Conservation (phyloP, 2,888 invertebrate genomes). For the Lasius fuliginosus region DNA sequence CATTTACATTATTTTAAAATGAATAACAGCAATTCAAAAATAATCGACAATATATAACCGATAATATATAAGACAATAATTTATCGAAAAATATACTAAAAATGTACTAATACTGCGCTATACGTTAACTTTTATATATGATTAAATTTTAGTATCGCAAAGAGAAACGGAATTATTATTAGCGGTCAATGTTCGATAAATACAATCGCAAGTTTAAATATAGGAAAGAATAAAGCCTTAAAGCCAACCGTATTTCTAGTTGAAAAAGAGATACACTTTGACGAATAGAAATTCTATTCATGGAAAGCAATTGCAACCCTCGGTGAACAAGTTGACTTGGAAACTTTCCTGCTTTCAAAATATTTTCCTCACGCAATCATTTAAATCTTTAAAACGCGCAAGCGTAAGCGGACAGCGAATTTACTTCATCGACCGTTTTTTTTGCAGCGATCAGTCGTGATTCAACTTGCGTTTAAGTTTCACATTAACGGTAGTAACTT, state of each 20-base stretch:
- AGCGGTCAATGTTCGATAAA: background rate
- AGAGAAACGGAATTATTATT: background rate
- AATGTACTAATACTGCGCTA: background rate
- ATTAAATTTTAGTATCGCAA: background rate
- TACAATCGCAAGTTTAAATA: background rate
- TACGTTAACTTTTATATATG: background rate
- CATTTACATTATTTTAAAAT: background rate
- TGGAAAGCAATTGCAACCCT: constrained; percentile 3
- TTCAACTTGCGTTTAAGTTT: background rate
- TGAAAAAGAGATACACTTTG: background rate
- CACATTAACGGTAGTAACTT: background rate
- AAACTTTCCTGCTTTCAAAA: constrained; percentile 26
- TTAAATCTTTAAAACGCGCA: constrained; percentile 25
- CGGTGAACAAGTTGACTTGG: background rate
- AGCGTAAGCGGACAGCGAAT: constrained; percentile 1
- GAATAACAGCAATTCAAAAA: background rate
- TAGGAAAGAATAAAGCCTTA: background rate
- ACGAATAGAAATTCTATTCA: background rate
- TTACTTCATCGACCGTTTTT: background rate
- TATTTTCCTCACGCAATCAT: background rate
- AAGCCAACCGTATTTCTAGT: background rate
- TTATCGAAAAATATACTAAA: background rate
- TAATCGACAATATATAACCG: background rate
- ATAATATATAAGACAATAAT: background rate
- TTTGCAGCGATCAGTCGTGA: background rate